These are phyloP conservation scores for Oxyscelio sp. DNA, from an alignment of 2,888 invertebrate genomes.

Conservation along the genomic window DNA sequence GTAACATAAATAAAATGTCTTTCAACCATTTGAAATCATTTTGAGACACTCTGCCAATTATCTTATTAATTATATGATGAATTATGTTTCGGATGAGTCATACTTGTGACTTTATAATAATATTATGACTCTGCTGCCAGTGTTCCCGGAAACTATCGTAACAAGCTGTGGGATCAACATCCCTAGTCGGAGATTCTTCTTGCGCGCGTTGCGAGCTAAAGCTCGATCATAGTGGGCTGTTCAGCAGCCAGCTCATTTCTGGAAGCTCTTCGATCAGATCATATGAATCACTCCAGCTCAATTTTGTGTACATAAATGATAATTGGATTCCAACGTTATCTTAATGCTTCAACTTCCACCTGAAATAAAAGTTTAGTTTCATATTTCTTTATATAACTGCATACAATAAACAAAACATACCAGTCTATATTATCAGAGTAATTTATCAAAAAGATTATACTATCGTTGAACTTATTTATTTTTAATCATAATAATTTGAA, in stretches of 20 bases:
- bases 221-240: conserved; percentile 90
- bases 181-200: conserved; percentile 91
- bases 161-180: conserved; percentile 96
- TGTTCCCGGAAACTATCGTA: conserved; percentile 97
- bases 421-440: too few species aligned
- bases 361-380: conserved; percentile 11
- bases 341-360: conserved; percentile 54
- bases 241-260: conserved; percentile 92
- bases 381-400: not conserved
- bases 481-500: too few species aligned
- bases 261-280: conserved; percentile 58
- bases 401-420: not conserved
- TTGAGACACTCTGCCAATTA: too few species aligned
- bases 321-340: conserved; percentile 21
- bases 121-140: conserved; percentile 97
- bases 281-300: conserved; percentile 52
- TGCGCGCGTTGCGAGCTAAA: conserved; percentile 91
- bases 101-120: conserved; percentile 93
- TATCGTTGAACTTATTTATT: too few species aligned
- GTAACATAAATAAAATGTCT: too few species aligned
- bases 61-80: too few species aligned
- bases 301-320: conserved; percentile 66
- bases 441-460: not conserved
- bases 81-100: too few species aligned
- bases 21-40: too few species aligned